phyloP scores from a whole-genome alignment of 2,888 invertebrate species.

The Cryptosula pallasiana region DNA sequence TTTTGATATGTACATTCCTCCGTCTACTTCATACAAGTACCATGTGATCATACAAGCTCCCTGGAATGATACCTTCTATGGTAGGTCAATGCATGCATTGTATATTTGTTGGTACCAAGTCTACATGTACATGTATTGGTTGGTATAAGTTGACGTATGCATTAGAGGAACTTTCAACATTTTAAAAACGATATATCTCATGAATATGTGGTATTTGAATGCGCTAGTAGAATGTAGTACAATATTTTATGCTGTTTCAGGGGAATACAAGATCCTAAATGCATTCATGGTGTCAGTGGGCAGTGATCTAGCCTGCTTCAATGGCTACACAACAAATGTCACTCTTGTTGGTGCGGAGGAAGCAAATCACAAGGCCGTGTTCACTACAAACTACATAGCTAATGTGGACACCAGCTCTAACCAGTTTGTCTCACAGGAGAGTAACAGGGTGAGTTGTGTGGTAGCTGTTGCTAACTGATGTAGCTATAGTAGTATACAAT shows the following conservation, averaged over 20 bases:
- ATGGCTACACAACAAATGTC: slow-evolving; percentile 1
- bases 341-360: not conserved
- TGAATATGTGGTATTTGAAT: too few relatives aligned
- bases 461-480: too few relatives aligned
- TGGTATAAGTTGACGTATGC: too few relatives aligned
- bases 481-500: too few relatives aligned
- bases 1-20: slow-evolving; percentile 21
- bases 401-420: not conserved
- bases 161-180: too few relatives aligned
- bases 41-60: not conserved
- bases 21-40: not conserved
- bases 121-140: too few relatives aligned
- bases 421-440: not conserved
- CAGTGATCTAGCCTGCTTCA: slow-evolving; percentile 6
- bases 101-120: too few relatives aligned
- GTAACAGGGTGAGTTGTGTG: not conserved
- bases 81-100: too few relatives aligned
- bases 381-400: not conserved
- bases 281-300: slow-evolving; percentile 3
- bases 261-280: slow-evolving; percentile 2
- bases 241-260: too few relatives aligned
- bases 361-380: not conserved
- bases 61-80: not conserved
- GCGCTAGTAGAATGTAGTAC: too few relatives aligned
- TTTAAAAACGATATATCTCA: too few relatives aligned